A percentile compares a stretch with the other conserved stretches of the same genome.
Evolutionary conservation across 2,888 invertebrate genomes (phyloP).

Genomic region (Teleogryllus oceanicus): DNA sequence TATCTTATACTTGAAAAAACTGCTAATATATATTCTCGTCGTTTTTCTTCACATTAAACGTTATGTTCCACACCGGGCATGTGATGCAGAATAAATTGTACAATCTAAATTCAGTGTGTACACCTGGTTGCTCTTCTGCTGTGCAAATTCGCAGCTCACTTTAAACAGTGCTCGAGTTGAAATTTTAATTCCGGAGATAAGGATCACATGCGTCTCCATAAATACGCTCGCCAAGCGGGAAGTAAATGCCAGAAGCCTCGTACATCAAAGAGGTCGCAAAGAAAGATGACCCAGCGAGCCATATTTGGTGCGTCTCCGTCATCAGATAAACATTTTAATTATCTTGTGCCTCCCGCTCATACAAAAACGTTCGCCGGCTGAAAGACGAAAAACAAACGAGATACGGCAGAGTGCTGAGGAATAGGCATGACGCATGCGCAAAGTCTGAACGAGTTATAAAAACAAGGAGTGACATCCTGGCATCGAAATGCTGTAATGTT

Average conservation of each 20-base stretch:
- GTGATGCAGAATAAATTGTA: too few species aligned
- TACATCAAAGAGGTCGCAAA: neutral
- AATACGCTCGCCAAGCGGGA: neutral
- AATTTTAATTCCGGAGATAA: neutral
- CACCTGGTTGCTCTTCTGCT: neutral
- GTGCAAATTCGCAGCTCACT: neutral
- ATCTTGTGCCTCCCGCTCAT: neutral
- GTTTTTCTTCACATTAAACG: too few species aligned
- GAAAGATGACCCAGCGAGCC: neutral
- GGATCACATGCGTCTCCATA: neutral
- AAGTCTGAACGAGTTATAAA: too few species aligned
- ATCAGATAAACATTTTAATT: slow-evolving; percentile 11
- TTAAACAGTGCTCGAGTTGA: neutral
- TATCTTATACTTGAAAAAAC: too few species aligned
- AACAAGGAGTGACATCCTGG: too few species aligned
- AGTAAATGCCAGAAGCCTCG: neutral
- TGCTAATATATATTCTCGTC: too few species aligned
- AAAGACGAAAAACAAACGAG: neutral
- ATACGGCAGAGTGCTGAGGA: too few species aligned
- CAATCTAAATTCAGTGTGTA: neutral
- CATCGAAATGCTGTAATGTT: too few species aligned
- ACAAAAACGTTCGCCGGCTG: neutral
- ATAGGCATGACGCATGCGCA: too few species aligned
- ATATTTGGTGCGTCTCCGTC: slow-evolving; percentile 2
- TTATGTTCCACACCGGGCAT: too few species aligned